Conservation (phyloP, 2,888 invertebrate species). For the Schizaphis graminum region DNA sequence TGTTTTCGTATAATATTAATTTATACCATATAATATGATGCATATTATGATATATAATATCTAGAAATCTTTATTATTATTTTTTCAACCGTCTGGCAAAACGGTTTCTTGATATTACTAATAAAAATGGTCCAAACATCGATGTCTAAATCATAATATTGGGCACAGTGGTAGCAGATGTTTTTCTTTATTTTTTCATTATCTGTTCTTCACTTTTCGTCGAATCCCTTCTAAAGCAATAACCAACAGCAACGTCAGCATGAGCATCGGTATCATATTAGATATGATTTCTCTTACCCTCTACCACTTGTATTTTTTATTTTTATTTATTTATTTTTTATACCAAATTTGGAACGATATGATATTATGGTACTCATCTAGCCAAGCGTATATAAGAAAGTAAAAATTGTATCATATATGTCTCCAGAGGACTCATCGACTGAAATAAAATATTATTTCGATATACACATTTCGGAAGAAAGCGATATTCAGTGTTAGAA, state of each 20-base stretch:
- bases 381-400: neutral
- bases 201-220: neutral
- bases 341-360: neutral
- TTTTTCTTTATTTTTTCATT: conserved; percentile 35
- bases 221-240: conserved; percentile 1
- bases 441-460: neutral
- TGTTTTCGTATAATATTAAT: neutral
- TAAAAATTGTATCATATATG: neutral
- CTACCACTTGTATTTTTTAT: neutral
- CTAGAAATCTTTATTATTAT: neutral
- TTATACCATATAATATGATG: neutral
- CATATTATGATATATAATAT: neutral
- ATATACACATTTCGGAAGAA: neutral
- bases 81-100: neutral
- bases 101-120: conserved; percentile 24
- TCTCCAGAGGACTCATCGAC: neutral
- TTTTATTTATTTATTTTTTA: neutral
- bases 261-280: conserved; percentile 2
- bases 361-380: neutral
- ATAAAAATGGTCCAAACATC: conserved; percentile 43
- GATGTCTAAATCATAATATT: conserved; percentile 43
- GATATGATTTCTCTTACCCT: neutral
- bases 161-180: neutral
- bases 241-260: conserved; percentile 43
- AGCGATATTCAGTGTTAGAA: neutral